Evolutionary conservation across 1,140 invertebrate genomes (phyloP).

Genomic region (Caenorhabditis briggsae): DNA sequence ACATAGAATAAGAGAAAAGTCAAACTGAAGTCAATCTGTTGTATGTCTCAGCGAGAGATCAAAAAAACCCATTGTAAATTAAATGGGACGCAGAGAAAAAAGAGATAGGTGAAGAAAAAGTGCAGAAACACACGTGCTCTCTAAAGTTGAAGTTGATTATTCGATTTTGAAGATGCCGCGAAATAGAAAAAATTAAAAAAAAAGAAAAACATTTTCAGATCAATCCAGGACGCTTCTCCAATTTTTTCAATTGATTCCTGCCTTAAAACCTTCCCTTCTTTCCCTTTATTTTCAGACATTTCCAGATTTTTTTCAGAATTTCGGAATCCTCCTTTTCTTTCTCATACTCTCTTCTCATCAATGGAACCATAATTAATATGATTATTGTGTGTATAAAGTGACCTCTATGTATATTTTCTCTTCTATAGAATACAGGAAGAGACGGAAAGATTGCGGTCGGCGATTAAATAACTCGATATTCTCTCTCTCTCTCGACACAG

Average conservation of each 20-base stretch:
- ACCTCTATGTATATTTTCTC: background rate
- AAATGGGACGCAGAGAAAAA: background rate
- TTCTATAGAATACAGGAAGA: background rate
- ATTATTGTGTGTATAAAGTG: slow-evolving; percentile 1
- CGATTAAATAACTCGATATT: slow-evolving; percentile 34
- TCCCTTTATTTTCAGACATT: background rate
- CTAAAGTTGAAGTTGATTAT: too few relatives aligned
- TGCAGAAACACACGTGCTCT: slow-evolving; percentile 26
- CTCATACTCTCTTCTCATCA: too few relatives aligned
- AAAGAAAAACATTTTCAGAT: too few relatives aligned
- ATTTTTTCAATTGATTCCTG: too few relatives aligned
- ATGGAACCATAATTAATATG: background rate
- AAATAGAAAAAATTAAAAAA: too few relatives aligned
- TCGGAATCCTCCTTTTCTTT: too few relatives aligned
- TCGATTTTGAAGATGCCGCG: too few relatives aligned
- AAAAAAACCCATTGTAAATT: background rate
- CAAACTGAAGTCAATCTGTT: background rate
- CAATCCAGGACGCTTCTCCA: too few relatives aligned
- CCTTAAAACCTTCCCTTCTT: too few relatives aligned
- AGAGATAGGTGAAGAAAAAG: background rate
- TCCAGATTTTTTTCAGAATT: too few relatives aligned
- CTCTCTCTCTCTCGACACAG: background rate
- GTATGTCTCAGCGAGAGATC: background rate
- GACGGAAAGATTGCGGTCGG: slow-evolving; percentile 17
- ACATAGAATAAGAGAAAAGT: background rate